Conservation (phyloP, 2,113 vertebrate genomes). For the Podilymbus podiceps region DNA sequence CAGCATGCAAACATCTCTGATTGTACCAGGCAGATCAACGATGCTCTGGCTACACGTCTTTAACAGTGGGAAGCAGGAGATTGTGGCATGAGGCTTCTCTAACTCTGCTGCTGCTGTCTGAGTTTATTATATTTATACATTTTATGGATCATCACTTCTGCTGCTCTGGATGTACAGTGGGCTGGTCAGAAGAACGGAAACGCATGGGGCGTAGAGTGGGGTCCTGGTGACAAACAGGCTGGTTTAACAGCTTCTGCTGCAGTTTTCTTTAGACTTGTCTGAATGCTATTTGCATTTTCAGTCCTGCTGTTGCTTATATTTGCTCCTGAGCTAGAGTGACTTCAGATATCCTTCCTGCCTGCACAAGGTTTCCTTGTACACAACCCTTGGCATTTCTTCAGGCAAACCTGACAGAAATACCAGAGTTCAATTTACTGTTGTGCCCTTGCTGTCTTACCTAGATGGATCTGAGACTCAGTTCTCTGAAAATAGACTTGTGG, state of each 20-base stretch:
- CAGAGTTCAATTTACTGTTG: not conserved
- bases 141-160: not conserved
- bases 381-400: not conserved
- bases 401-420: not conserved
- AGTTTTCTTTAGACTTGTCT: not conserved
- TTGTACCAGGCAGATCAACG: not conserved
- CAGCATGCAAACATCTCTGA: slow-evolving; percentile 21
- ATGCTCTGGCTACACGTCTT: not conserved
- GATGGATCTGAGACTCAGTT: not conserved
- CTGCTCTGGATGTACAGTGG: not conserved
- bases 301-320: not conserved
- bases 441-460: not conserved
- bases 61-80: slow-evolving; percentile 2
- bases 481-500: not conserved
- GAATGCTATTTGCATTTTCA: not conserved
- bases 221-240: not conserved
- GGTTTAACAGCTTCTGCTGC: not conserved
- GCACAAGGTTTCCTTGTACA: not conserved
- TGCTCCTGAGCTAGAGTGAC: not conserved
- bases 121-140: not conserved
- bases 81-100: not conserved
- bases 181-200: not conserved
- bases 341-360: not conserved
- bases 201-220: not conserved
- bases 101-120: slow-evolving; percentile 45